phyloP scores from a whole-genome alignment of 2,113 vertebrate species.

The Psophia crepitans region DNA sequence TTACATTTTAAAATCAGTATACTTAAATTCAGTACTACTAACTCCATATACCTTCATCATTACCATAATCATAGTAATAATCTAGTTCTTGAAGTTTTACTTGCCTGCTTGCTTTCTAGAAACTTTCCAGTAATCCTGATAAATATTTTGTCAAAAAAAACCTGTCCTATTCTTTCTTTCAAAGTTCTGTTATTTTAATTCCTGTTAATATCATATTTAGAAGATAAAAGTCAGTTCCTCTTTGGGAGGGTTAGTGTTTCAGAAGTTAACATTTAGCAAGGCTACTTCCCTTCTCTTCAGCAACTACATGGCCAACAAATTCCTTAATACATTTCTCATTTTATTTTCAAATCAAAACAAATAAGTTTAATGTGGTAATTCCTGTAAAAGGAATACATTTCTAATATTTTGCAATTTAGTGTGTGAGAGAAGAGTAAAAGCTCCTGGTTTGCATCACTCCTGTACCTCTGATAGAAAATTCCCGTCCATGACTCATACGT shows the following conservation, averaged over 20 bases:
- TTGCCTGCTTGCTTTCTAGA: neutral
- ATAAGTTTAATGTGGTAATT: neutral
- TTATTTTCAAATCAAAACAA: neutral
- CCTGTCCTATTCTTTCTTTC: neutral
- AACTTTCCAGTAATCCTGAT: neutral
- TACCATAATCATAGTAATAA: neutral
- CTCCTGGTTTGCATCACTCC: neutral
- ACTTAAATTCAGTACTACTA: neutral
- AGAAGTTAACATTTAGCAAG: neutral
- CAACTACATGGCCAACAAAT: neutral
- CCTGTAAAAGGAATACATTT: neutral
- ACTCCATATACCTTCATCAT: neutral
- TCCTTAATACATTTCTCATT: neutral
- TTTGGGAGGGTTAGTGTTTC: neutral
- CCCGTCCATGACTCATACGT: neutral
- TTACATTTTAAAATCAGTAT: neutral
- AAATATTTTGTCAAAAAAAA: neutral
- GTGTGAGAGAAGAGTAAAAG: neutral
- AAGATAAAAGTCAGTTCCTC: neutral
- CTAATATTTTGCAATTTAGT: neutral
- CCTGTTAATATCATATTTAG: neutral
- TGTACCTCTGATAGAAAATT: neutral
- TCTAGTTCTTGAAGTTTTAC: neutral
- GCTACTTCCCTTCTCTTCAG: neutral
- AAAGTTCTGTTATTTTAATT: neutral